Percentiles rank a stretch among this genome's conserved stretches.
phyloP scores from a whole-genome alignment of 2,888 invertebrate genomes.

The Tenthredo scrophulariae region DNA sequence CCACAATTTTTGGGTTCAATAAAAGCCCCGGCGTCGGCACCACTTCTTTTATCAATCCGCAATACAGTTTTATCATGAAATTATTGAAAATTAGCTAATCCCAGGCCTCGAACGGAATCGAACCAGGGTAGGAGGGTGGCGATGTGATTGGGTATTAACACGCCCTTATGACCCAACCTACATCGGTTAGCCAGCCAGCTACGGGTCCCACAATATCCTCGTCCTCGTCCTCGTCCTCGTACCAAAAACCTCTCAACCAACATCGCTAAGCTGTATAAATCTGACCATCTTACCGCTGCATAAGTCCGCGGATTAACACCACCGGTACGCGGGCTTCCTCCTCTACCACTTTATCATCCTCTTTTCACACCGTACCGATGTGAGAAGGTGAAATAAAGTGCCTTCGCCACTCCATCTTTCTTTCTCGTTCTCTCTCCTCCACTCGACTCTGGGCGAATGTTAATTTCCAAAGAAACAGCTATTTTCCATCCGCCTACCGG shows the following conservation, averaged over 20 bases:
- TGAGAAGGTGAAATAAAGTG: conserved; percentile 51
- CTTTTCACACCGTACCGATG: conserved; percentile 44
- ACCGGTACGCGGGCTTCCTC: conserved; percentile 62
- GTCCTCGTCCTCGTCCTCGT: conserved; percentile 58
- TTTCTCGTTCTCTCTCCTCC: conserved; percentile 16
- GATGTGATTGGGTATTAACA: conserved; percentile 72
- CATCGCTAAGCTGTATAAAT: conserved; percentile 76
- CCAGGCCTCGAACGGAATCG: conserved; percentile 56
- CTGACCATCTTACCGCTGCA: conserved; percentile 75
- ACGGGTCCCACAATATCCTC: conserved; percentile 56
- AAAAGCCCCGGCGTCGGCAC: background rate
- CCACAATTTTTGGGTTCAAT: background rate
- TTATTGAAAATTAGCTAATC: conserved; percentile 65
- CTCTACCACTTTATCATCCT: conserved; percentile 56
- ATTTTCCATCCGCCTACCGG: background rate
- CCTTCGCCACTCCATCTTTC: conserved; percentile 51
- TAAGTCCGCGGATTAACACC: conserved; percentile 76
- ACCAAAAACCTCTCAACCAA: conserved; percentile 52
- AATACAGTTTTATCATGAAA: conserved; percentile 52
- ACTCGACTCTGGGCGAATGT: conserved; percentile 47
- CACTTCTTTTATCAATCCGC: no score
- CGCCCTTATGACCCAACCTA: conserved; percentile 54
- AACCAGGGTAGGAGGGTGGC: conserved; percentile 64
- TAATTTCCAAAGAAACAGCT: conserved; percentile 57
- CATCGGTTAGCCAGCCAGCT: conserved; percentile 56